Evolutionary conservation across 1,140 invertebrate genomes (phyloP), one percentile per base, ranked within the genome.

Genomic region (Drosophila serrata): DNA sequence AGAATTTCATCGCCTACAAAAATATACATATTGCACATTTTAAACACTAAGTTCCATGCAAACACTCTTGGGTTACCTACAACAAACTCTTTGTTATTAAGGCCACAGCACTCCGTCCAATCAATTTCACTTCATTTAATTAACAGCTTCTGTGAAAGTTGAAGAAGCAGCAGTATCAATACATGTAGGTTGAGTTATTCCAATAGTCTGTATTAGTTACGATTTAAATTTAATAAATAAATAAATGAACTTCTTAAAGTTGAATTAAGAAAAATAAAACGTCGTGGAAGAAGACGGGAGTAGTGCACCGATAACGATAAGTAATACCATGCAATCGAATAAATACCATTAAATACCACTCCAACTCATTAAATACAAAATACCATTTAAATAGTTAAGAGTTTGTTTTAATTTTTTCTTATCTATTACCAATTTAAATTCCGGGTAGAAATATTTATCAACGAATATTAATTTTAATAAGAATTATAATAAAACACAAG

Each of bases 41-140:
- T 19, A 2, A 43, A 31, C 13, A 59, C 7, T 17, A 51, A 3
- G 9, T 42, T 39, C 29, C 7, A 51, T 35, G 17, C 17, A 19
- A 5, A 12, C 19, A 2, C 8, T 24, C 2, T 40, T 13, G 27
- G 29, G 77, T 67, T 81, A 79, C 82, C 61, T 70, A 67, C 35
- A 24, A 40, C 12, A 15, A 67, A 62, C 60, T 31, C 57, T 53
- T 74, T 49, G n/a, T 19, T 22, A 15, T 45, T 40, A 46, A 11
- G 11, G 42, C 22, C 13, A 53, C 48, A 33, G n/a, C 17, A 22
- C 19, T 55, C 19, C 22, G 11, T 15, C 7, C 27, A 73, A 56
- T 55, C 48, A 63, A 43, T 51, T 63, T 51, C 17, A 60, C 45
- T 48, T 75, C 39, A 70, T 58, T 73, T 72, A 70, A 43, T 49